phyloP scores from a whole-genome alignment of 2,888 invertebrate species.

The Trichopoda pennipes region DNA sequence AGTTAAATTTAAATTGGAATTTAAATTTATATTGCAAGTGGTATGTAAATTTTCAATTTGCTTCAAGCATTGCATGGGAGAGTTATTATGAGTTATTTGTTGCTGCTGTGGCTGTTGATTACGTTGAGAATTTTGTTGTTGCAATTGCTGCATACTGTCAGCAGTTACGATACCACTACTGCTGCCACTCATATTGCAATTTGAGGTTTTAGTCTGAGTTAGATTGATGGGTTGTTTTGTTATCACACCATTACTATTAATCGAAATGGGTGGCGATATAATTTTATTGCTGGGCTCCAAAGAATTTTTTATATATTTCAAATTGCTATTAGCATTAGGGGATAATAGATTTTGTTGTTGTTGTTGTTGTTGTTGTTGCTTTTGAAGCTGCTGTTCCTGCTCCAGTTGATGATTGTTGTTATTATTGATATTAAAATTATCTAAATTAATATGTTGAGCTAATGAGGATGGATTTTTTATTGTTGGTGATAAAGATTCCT shows the following conservation, averaged over 20 bases:
- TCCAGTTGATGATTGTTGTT: slow-evolving; percentile 64
- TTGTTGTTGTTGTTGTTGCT: slow-evolving; percentile 70
- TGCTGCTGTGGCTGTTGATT: slow-evolving; percentile 65
- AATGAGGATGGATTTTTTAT: slow-evolving; percentile 68
- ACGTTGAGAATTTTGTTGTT: slow-evolving; percentile 34
- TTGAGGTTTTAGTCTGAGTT: slow-evolving; percentile 44
- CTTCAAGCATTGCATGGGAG: slow-evolving; percentile 64
- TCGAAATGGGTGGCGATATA: slow-evolving; percentile 1
- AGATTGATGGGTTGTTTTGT: slow-evolving; percentile 54
- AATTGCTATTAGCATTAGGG: slow-evolving; percentile 73
- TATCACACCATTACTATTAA: slow-evolving; percentile 39
- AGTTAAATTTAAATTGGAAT: slow-evolving; percentile 66
- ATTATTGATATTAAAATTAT: slow-evolving; percentile 77
- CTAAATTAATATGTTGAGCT: slow-evolving; percentile 75
- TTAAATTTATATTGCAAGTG: slow-evolving; percentile 60
- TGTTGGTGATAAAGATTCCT: slow-evolving; percentile 27
- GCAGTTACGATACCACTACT: neutral
- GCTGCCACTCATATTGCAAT: slow-evolving; percentile 55
- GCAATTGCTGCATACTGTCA: slow-evolving; percentile 6
- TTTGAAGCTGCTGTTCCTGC: slow-evolving; percentile 60
- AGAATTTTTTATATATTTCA: slow-evolving; percentile 69
- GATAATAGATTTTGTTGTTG: slow-evolving; percentile 72
- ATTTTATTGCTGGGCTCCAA: slow-evolving; percentile 48
- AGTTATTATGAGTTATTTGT: slow-evolving; percentile 67
- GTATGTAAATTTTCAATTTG: slow-evolving; percentile 67